A percentile compares a stretch with the other conserved stretches of the same genome.
phyloP scores from a whole-genome alignment of 2,113 vertebrate genomes.

The Archilochus colubris region DNA sequence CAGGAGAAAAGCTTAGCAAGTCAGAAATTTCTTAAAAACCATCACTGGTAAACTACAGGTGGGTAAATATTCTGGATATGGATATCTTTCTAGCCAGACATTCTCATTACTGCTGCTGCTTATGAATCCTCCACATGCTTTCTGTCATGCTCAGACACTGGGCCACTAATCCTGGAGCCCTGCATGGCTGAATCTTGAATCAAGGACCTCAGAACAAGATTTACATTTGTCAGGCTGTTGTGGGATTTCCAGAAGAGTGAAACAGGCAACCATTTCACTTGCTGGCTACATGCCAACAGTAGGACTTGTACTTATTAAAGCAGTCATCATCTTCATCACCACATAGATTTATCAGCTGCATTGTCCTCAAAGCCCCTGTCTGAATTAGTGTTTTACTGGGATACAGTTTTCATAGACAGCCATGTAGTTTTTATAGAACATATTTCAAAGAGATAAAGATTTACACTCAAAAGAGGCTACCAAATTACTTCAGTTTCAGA shows the following conservation, averaged over 20 bases:
- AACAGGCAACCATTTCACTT: not conserved
- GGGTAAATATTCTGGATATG: not conserved
- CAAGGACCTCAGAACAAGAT: not conserved
- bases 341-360: not conserved
- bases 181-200: not conserved
- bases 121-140: not conserved
- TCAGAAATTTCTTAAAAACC: not conserved
- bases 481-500: not conserved
- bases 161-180: not conserved
- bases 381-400: not conserved
- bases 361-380: not conserved
- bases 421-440: not conserved
- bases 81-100: not conserved
- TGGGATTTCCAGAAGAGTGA: not conserved
- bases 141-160: not conserved
- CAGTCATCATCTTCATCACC: not conserved
- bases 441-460: constrained; percentile 2
- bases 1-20: not conserved
- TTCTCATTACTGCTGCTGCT: not conserved
- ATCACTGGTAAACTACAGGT: not conserved
- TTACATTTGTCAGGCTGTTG: not conserved
- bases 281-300: not conserved
- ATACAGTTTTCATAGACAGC: not conserved
- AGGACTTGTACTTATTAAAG: constrained; percentile 1
- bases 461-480: constrained; percentile 1